Evolutionary conservation across 2,888 invertebrate species (phyloP), one percentile per base, ranked within the genome.

Genomic region (Nymphalis polychloros): DNA sequence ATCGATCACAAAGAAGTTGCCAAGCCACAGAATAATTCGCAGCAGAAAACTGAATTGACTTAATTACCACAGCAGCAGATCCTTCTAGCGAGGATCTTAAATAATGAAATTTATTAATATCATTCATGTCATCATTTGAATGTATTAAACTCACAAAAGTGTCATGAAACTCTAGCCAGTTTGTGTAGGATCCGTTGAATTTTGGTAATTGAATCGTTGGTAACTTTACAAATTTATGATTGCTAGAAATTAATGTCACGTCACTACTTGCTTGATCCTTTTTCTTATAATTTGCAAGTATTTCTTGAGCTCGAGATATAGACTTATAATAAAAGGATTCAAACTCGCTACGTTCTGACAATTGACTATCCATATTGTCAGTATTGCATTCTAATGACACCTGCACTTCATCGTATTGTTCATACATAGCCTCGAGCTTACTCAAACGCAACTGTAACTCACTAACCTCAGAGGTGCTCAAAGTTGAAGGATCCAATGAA

Each of bases 81-180:
- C 63, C 70, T 31, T 76, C 72, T 2, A 78, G 41, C 8, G 75
- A 77, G 2, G 76, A 52, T 4, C 74, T 57, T 16, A 77, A 66
- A 63, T 78, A 77, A 48, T 77, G 77, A 60, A 76, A 76, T 27
- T 78, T 76, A 64, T 75, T 77, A 19, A 49, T 49, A 4, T 75
- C 70, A 16, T 75, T 74, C 1, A 79, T 77, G 5, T 70, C 67
- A 20, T 74, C 67, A 67, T 76, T 75, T 6, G 47, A 46, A 60
- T 78, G 76, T 23, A 77, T 75, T n/a, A 77, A 64, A 55, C 73
- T 73, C 10, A 63, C 6, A 63, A 72, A 77, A 0, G 75, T 76
- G 49, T 77, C 77, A 8, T 61, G 69, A 67, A 79, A 78, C 59
- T 77, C 79, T 5, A 77, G 55, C 76, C 78, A 78, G 68, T 50